Evolutionary conservation across 2,797 vertebrate genomes (phyloP), one percentile per base, ranked within the genome.

Genomic region (Pipistrellus kuhlii): DNA sequence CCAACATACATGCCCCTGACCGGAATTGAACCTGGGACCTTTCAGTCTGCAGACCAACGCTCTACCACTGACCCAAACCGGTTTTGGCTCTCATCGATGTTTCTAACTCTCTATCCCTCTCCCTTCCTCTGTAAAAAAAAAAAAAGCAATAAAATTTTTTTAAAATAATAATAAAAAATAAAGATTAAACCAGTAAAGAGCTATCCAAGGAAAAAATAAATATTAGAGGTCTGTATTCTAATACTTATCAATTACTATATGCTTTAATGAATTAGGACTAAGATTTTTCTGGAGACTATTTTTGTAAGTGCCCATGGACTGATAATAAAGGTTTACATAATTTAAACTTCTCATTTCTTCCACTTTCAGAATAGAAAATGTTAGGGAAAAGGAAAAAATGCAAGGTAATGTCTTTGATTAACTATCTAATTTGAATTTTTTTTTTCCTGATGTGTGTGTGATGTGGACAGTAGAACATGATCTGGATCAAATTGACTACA

Each of bases 401-500:
- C 20, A 86, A 48, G 72, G 77, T 84, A 78, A 25, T 84, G 35
- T 73, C 4, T 95, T n/a, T 59, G 30, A 2, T 94, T 95, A 57
- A 8, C 91, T 96, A 0, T 96, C 95, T 97, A 75, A 97, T 83
- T 87, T 90, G 78, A 88, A 15, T 85, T 20, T 87, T 95, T 62
- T 95, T 81, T 66, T 90, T 3, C 25, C 66, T 64, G 46, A 38
- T 76, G 12, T 76, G 12, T 86, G 23, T 73, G 30, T 88, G 95
- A 25, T 85, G 32, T 94, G 27, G 90, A 94, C 97, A 99, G 99
- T 98, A 96, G 99, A 99, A 62, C 97, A 98, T 0, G 99, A 99
- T 95, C 94, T 98, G 57, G 99, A 99, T 96, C 99, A 99, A 98
- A 99, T 99, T 0, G 99, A 99, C 98, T 99, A 99, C 96, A 99